Base-by-base conservation (phyloP, 2,113 vertebrate species). In the Ursus arctos region DNA sequence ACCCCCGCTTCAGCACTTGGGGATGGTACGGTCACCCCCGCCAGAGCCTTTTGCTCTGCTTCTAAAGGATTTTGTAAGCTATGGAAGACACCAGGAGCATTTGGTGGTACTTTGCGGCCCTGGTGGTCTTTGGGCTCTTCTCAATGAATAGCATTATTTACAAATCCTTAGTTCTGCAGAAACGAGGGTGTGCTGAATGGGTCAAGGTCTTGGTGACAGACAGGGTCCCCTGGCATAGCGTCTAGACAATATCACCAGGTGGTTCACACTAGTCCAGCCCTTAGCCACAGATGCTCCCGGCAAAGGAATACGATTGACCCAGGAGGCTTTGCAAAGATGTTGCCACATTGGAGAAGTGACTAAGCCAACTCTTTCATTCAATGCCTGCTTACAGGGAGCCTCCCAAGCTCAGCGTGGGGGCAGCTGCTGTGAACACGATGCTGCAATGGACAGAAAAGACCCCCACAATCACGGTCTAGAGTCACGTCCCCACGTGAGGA, bases 31-130 rank as follows among this genome's bases (percentile, higher is more conserved):
- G 8, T 71, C 18, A 10, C 11, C 19, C 11, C 36, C 21, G 0
- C 10, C 69, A 12, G 24, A 31, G 26, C 6, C 2, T 31, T 40
- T 40, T 21, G 26, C 26, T 72, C 49, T 28, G 26, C 55, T 43
- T 9, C n/a, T 57, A 61, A 33, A 61, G 31, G 12, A 1, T 24
- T 33, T 24, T 61, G 19, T 47, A 47, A 49, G n/a, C 55, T 19
- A 1, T n/a, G 87, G n/a, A 19, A 0, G n/a, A 28, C 9, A 12
- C 5, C 8, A 0, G 14, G 55, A 0, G 3, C 43, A 12, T 11
- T 59, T 13, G 0, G 19, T 9, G 53, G 18, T 4, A 36, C 6
- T 43, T 12, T 43, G 67, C 13, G 8, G 28, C 26, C 51, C 28
- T 3, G 13, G 36, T 2, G 53, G 19, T 47, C 7, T 40, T 33